Base-by-base conservation (phyloP, 1,140 invertebrate genomes). In the Microplitis demolitor region DNA sequence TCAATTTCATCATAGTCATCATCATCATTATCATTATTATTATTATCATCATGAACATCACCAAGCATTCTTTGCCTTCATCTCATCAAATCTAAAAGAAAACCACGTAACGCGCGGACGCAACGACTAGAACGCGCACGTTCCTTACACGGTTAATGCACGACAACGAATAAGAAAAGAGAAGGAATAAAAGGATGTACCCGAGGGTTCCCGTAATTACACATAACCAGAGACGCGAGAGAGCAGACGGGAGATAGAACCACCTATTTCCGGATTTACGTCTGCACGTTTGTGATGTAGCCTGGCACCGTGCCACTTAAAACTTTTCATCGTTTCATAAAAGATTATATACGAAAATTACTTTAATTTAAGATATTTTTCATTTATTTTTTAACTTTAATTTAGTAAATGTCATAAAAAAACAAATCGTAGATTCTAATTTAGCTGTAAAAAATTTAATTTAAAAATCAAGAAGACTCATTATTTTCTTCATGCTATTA, bases 231-330 rank as follows among this genome's bases (percentile, higher is more conserved):
- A 68, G 54, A 58, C 53, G 66, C 34, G 53, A 68, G 34, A 58
- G 56, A 69, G 54, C 24, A 69, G 54, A 60, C 68, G 37, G n/a
- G 54, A 69, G 68, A 69, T 61, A 69, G 68, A 39, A 69, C 68
- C 56, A 61, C 68, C 68, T 69, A 69, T 69, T 69, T 69, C 68
- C 68, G 68, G 54, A 69, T 61, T 69, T 16, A n/a, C 31, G 66
- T 67, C 51, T 67, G 39, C 39, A 35, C 39, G 31, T 45, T 35
- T 64, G 31, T 14, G 4, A 31, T 24, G 39, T 35, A 13, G n/a
- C 51, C 66, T 68, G 66, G 66, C 66, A 58, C 51, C 4, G 33
- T 68, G 66, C 66, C 66, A 68, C 53, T 16, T 51, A 58, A 5
- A 14, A 39, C 11, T 58, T 56, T 68, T 53, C 31, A 45, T 53